These are phyloP conservation scores for Thymelicus lineola DNA, from an alignment of 2,888 invertebrate genomes.

Conservation along the genomic window DNA sequence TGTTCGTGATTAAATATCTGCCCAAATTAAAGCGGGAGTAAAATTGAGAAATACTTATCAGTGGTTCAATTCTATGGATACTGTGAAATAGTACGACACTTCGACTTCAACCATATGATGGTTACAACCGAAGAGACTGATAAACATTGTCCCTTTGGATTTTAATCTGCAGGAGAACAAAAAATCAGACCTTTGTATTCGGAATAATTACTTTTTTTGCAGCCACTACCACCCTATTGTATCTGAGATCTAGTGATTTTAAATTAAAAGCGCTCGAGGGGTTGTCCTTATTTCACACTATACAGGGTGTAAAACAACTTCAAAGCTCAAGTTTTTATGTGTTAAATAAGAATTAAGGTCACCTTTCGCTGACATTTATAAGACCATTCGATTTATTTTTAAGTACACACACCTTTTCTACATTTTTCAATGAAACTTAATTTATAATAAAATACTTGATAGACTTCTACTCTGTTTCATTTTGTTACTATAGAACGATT, in stretches of 20 bases:
- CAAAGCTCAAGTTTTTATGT: neutral
- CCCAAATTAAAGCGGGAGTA: too few species aligned
- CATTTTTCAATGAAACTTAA: too few species aligned
- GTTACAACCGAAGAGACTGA: slow-evolving; percentile 11
- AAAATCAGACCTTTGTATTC: slow-evolving; percentile 36
- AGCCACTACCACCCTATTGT: slow-evolving; percentile 58
- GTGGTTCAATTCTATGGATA: too few species aligned
- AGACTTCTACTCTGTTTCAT: too few species aligned
- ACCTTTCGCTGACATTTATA: too few species aligned
- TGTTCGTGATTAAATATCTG: too few species aligned
- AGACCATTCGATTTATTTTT: too few species aligned
- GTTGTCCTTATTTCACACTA: slow-evolving; percentile 62
- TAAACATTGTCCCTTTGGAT: slow-evolving; percentile 31
- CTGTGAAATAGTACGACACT: neutral
- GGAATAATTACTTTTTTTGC: slow-evolving; percentile 59
- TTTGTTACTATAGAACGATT: too few species aligned
- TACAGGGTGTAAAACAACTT: slow-evolving; percentile 18
- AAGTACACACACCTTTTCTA: too few species aligned
- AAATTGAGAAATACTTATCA: too few species aligned
- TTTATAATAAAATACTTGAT: too few species aligned
- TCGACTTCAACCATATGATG: slow-evolving; percentile 4
- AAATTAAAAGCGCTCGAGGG: slow-evolving; percentile 75
- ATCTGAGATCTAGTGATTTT: slow-evolving; percentile 62
- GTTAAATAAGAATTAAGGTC: neutral
- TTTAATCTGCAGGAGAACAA: slow-evolving; percentile 36